Evolutionary conservation across 2,113 vertebrate genomes (phyloP).

Genomic region (Chaenocephalus aceratus): DNA sequence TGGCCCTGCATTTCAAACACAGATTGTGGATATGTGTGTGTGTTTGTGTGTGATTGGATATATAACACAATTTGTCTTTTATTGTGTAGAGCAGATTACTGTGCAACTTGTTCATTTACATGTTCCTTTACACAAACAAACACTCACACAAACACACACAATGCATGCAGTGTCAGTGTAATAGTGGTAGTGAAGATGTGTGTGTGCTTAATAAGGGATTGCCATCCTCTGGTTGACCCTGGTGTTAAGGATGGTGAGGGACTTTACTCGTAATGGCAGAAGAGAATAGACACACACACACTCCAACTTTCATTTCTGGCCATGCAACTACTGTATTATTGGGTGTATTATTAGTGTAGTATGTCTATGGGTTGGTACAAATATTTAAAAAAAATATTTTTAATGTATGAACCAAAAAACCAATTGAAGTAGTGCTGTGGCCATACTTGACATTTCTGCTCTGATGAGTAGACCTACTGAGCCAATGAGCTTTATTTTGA

Average conservation of each 20-base stretch:
- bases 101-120: slow-evolving; percentile 22
- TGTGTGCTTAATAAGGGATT: slow-evolving; percentile 23
- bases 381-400: too few species aligned
- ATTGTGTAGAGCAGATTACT: slow-evolving; percentile 26
- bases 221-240: slow-evolving; percentile 54
- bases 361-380: too few species aligned
- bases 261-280: slow-evolving; percentile 20
- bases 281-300: background rate
- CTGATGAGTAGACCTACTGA: background rate
- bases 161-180: background rate
- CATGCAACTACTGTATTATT: background rate
- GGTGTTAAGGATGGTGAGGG: slow-evolving; percentile 38
- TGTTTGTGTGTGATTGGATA: slow-evolving; percentile 5
- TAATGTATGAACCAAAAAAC: too few species aligned
- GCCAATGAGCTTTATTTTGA: too few species aligned
- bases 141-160: slow-evolving; percentile 5
- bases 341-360: too few species aligned
- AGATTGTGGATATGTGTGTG: slow-evolving; percentile 80
- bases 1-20: slow-evolving; percentile 86
- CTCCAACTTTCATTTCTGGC: background rate
- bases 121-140: slow-evolving; percentile 20
- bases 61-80: slow-evolving; percentile 26
- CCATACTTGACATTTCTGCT: background rate
- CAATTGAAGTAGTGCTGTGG: background rate
- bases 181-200: background rate